Evolutionary conservation across 2,113 vertebrate species (phyloP), one percentile per base, ranked within the genome.

Genomic region (Herpetotheres cachinnans): DNA sequence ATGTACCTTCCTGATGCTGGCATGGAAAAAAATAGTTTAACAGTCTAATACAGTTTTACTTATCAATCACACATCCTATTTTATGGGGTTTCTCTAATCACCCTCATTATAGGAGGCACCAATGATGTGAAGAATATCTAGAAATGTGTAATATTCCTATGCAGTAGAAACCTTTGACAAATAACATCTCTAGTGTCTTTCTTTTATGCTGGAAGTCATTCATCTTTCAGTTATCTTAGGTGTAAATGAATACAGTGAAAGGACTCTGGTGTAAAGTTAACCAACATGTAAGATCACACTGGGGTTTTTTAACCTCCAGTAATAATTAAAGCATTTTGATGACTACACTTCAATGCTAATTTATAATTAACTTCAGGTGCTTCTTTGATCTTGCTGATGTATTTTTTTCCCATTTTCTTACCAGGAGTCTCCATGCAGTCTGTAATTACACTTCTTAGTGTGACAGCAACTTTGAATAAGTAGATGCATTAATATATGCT

Each of bases 351-450:
- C 77, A 91, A 83, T 86, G 66, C 58, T 97, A 90, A 96, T 96
- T 97, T 91, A 76, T 96, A 96, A 97, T 97, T 97, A 97, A 96
- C 80, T 91, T 97, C 92, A 96, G 93, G 92, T 95, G 79, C 67
- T 93, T 93, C 82, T 97, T 97, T 96, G 96, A 97, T 97, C 95
- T 77, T 92, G n/a, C 77, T 71, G 74, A 96, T 96, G 70, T 3
- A 34, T 76, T 82, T 90, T 87, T 63, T 63, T 21, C 55, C 80
- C 71, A 80, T 95, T 96, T 97, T 82, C 92, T 96, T 97, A 96
- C 97, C 96, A 94, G 79, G 92, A 86, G 49, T 54, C 61, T 93
- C 78, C 59, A 80, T 46, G 74, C 84, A 94, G 74, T 52, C 80
- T 92, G 27, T 90, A 97, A 98, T 98, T 97, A 95, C 54, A 18